These are phyloP conservation scores for Drosophila lini DNA, from an alignment of 1,140 invertebrate species.

Conservation along the genomic window DNA sequence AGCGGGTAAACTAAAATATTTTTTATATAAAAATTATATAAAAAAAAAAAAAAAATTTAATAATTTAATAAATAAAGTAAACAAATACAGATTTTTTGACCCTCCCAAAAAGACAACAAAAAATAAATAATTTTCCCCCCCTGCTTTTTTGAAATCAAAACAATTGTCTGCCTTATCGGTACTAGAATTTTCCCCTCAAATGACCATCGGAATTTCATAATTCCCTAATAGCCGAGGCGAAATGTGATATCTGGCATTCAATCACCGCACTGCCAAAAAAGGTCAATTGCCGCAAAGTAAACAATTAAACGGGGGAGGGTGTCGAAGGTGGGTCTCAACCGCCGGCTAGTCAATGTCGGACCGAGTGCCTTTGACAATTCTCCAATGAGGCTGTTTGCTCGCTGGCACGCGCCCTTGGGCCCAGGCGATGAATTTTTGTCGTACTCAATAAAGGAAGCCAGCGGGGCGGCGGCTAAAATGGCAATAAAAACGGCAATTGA, in stretches of 20 bases:
- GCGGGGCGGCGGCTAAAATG: conserved; percentile 60
- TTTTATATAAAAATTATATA: background rate
- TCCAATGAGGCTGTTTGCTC: conserved; percentile 52
- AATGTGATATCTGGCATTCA: conserved; percentile 48
- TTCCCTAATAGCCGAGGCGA: conserved; percentile 50
- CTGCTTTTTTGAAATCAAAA: background rate
- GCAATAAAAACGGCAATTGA: conserved; percentile 80
- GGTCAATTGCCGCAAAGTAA: conserved; percentile 69
- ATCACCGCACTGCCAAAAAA: conserved; percentile 55
- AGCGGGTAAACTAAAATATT: too few relatives aligned
- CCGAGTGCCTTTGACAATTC: conserved; percentile 35
- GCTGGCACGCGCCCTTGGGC: conserved; percentile 51
- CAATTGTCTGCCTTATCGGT: conserved; percentile 1
- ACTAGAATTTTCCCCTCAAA: background rate
- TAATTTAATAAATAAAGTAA: background rate
- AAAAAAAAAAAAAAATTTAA: too few relatives aligned
- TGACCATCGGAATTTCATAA: conserved; percentile 46
- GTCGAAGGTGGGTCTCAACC: conserved; percentile 16
- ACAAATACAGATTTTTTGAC: background rate
- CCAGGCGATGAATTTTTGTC: conserved; percentile 68
- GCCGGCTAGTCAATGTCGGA: conserved; percentile 23
- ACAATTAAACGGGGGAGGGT: conserved; percentile 61
- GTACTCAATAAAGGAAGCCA: conserved; percentile 65
- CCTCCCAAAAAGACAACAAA: background rate
- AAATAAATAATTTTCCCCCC: too few relatives aligned